Base-by-base conservation (phyloP, 2,888 invertebrate species). In the Brassicogethes aeneus region DNA sequence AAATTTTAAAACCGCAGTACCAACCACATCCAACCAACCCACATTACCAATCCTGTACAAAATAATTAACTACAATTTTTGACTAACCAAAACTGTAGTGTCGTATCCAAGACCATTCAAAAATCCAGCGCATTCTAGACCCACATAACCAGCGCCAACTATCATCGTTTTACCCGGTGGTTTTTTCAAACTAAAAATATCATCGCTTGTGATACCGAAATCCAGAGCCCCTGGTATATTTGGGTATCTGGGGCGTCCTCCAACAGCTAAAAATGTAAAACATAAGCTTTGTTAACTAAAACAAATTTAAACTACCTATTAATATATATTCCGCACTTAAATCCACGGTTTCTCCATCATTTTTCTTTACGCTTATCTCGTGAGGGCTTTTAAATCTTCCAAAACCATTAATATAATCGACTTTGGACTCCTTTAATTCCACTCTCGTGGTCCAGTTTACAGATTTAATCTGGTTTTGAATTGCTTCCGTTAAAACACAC, bases 91-190 rank as follows among this genome's bases (percentile, higher is more conserved):
- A 34, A 92, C 79, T 1, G 90, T 86, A 2, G 86, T 77, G 44
- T 88, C 82, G 62, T 77, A 85, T 7, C 92, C 92, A 36, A 93
- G 68, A 1, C 87, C 88, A 60, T 82, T 82, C 16, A 93, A 71
- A 66, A 93, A 93, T 1, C 93, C 92, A 43, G 92, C 92, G 70
- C 90, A 91, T 67, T 93, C 93, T 41, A 93, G 70, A 38, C 92
- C 89, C 58, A 93, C 92, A 62, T 87, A 91, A 66, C 90, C 89
- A 65, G 87, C 91, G 42, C 92, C 92, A 44, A 92, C 74, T 37
- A 91, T 75, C 7, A 92, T 72, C 14, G 91, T 91, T 70, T 89
- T 91, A 45, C 92, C 92, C 2, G 93, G 93, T 39, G 82, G 77
- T 41, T 76, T 75, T 1, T 75, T 66, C 55, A 91, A 70, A 60